These are phyloP conservation scores for Zaprionus lineosus DNA, from an alignment of 2,888 invertebrate species.

Conservation along the genomic window DNA sequence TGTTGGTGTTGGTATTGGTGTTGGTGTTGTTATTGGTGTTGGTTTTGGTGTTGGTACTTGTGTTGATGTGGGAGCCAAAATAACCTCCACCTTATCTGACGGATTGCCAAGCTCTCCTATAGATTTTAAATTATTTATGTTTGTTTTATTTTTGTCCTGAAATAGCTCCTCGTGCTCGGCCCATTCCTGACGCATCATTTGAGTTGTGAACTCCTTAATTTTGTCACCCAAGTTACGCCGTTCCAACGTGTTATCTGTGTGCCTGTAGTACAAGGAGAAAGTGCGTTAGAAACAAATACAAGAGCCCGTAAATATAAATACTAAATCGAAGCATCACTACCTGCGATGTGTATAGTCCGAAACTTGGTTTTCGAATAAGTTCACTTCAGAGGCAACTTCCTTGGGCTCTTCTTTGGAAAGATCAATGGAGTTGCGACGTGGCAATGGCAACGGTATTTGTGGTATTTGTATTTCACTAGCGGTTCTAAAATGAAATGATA, in stretches of 20 bases:
- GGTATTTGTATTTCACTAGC: conserved; percentile 84
- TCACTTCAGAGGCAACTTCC: conserved; percentile 67
- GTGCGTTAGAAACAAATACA: not conserved
- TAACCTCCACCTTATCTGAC: conserved; percentile 39
- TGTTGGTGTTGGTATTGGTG: too few relatives aligned
- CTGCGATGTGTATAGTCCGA: conserved; percentile 85
- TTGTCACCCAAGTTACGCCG: conserved; percentile 78
- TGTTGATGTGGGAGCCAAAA: too few relatives aligned
- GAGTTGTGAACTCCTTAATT: conserved; percentile 82
- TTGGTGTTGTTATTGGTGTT: too few relatives aligned
- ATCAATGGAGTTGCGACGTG: conserved; percentile 86
- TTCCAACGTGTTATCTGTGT: conserved; percentile 84
- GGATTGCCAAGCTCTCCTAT: too few relatives aligned
- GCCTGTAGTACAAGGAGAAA: conserved; percentile 80
- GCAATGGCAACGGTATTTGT: conserved; percentile 84
- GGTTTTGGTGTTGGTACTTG: not conserved
- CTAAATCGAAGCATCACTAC: conserved; percentile 59
- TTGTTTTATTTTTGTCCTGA: conserved; percentile 76
- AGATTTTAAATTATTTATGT: too few relatives aligned
- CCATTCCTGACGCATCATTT: conserved; percentile 83
- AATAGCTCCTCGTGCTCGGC: conserved; percentile 83
- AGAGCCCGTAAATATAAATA: not conserved
- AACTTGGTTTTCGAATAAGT: conserved; percentile 86
- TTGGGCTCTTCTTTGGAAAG: conserved; percentile 84
- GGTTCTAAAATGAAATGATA: conserved; percentile 69